A percentile compares a stretch with the other conserved stretches of the same genome.
These are phyloP conservation scores for Drosophila affinis DNA, from an alignment of 2,888 invertebrate genomes.

Conservation along the genomic window DNA sequence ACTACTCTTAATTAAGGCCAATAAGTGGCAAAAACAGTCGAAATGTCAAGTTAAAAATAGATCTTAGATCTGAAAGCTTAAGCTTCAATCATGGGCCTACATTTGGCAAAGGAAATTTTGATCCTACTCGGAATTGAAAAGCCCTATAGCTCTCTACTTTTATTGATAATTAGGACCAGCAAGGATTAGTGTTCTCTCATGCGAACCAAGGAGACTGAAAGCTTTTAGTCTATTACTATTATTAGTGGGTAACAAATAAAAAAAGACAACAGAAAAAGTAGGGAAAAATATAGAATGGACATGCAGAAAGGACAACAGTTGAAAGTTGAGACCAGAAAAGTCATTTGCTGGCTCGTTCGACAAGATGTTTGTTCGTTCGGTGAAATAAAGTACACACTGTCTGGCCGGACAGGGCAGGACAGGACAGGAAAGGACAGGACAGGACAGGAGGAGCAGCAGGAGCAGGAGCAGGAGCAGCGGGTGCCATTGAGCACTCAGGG, in stretches of 20 bases:
- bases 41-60: too few relatives aligned
- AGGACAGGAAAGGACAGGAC: neutral
- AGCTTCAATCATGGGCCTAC: neutral
- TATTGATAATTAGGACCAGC: neutral
- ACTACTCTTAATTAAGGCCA: too few relatives aligned
- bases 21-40: too few relatives aligned
- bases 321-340: slow-evolving; percentile 81
- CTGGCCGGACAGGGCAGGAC: slow-evolving; percentile 26
- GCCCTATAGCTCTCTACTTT: neutral
- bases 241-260: slow-evolving; percentile 17
- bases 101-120: too few relatives aligned
- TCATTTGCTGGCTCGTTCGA: slow-evolving; percentile 82
- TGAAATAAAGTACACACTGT: slow-evolving; percentile 80
- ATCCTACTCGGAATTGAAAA: neutral
- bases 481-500: slow-evolving; percentile 63
- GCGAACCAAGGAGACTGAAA: neutral
- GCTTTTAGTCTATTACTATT: neutral
- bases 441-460: neutral
- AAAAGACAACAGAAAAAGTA: neutral
- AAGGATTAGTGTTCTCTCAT: neutral
- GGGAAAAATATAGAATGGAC: slow-evolving; percentile 21
- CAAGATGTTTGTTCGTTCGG: slow-evolving; percentile 82
- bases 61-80: neutral
- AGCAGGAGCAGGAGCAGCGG: slow-evolving; percentile 49
- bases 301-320: slow-evolving; percentile 63